phyloP scores from a whole-genome alignment of 2,797 vertebrate species.

The Heteromormyrus szaboi region DNA sequence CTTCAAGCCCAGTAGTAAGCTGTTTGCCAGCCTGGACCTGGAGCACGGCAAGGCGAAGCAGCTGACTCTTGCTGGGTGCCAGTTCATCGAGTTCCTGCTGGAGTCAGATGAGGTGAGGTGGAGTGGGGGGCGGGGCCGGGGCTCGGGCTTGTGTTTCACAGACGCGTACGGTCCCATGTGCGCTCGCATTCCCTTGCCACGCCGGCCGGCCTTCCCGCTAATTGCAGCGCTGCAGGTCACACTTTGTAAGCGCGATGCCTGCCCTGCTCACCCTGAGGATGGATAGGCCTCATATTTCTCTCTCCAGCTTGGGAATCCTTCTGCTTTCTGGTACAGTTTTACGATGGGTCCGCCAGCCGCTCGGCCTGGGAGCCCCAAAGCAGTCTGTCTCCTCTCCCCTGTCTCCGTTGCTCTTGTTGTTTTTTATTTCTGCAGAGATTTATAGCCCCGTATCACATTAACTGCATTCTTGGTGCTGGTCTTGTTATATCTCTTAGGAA shows the following conservation, averaged over 20 bases:
- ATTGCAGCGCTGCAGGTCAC: neutral
- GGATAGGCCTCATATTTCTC: neutral
- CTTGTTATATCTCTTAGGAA: neutral
- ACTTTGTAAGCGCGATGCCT: neutral
- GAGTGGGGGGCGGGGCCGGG: neutral
- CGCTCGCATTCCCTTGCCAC: neutral
- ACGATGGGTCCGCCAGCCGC: neutral
- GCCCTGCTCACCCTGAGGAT: neutral
- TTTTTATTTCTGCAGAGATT: neutral
- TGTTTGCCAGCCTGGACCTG: conserved; percentile 85
- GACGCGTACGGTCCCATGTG: neutral
- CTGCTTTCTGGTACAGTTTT: neutral
- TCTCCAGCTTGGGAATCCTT: neutral
- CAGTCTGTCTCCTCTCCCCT: neutral
- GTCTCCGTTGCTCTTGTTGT: neutral
- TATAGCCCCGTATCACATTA: neutral
- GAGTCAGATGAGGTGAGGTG: conserved; percentile 91
- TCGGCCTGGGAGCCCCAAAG: neutral
- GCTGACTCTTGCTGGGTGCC: conserved; percentile 92
- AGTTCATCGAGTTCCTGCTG: conserved; percentile 93
- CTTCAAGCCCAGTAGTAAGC: conserved; percentile 94
- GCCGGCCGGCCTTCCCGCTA: neutral
- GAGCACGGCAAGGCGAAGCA: conserved; percentile 85
- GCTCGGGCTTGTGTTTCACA: neutral
- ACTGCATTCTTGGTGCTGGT: neutral